phyloP scores from a whole-genome alignment of 2,888 invertebrate species.

The Pinctada fucata region DNA sequence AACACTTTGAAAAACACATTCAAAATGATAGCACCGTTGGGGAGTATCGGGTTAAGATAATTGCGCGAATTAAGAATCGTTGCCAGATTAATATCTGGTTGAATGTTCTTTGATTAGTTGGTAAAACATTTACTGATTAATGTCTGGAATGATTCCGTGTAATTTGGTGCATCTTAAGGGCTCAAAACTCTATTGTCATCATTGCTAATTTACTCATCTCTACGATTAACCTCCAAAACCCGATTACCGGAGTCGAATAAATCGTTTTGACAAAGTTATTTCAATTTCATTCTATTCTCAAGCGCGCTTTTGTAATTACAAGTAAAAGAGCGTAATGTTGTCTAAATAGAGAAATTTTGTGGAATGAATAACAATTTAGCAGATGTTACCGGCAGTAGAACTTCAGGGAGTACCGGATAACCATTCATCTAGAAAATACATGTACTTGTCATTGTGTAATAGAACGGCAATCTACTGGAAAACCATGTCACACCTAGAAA shows the following conservation, averaged over 20 bases:
- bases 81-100: conserved; percentile 11
- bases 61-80: conserved; percentile 1
- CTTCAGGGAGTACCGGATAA: not conserved
- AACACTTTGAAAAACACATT: conserved; percentile 10
- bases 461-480: too few relatives aligned
- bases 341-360: not conserved
- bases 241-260: conserved; percentile 1
- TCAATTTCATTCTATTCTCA: not conserved
- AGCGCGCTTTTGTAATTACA: not conserved
- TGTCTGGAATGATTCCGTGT: conserved; percentile 21
- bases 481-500: too few relatives aligned
- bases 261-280: not conserved
- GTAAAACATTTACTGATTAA: conserved; percentile 31
- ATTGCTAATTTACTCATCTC: conserved; percentile 7
- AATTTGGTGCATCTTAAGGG: conserved; percentile 17
- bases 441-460: not conserved
- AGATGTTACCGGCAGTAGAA: not conserved
- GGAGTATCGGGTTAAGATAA: conserved; percentile 5
- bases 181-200: conserved; percentile 8
- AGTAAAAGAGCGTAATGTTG: not conserved
- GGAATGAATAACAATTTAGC: not conserved
- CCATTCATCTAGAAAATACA: not conserved
- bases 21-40: not conserved
- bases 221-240: conserved; percentile 10
- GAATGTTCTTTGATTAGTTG: not conserved